Percentiles rank a stretch among this genome's conserved stretches.
Conservation (phyloP, 2,113 vertebrate genomes). For the Hymenochirus boettgeri region DNA sequence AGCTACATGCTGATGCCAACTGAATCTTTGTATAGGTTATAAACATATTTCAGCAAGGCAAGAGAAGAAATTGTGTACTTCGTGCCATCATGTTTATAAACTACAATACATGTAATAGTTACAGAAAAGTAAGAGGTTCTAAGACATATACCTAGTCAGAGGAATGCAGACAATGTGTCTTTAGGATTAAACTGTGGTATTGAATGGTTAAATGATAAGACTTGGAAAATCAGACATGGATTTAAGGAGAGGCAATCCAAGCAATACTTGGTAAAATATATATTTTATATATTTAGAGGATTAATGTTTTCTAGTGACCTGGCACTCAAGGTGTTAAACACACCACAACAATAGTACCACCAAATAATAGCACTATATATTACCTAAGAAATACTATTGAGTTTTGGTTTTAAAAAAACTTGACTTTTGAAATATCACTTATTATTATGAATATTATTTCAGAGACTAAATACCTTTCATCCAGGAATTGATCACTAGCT, state of each 20-base stretch:
- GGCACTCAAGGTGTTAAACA: background rate
- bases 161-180: background rate
- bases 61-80: no score
- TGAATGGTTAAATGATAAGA: background rate
- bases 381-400: background rate
- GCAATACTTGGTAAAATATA: background rate
- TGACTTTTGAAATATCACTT: background rate
- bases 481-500: no score
- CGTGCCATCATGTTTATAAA: no score
- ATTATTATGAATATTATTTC: background rate
- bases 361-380: no score
- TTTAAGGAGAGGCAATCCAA: background rate
- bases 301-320: background rate
- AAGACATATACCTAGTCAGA: no score
- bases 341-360: no score
- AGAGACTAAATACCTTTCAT: background rate
- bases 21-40: background rate
- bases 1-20: background rate
- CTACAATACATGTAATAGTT: no score
- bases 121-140: no score
- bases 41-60: background rate
- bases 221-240: background rate
- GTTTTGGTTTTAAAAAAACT: constrained; percentile 7
- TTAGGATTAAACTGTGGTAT: background rate
- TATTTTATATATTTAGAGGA: no score